A percentile compares a stretch with the other conserved stretches of the same genome.
These are phyloP conservation scores for Thaumatotibia leucotreta DNA, from an alignment of 1,140 invertebrate genomes.

Conservation along the genomic window DNA sequence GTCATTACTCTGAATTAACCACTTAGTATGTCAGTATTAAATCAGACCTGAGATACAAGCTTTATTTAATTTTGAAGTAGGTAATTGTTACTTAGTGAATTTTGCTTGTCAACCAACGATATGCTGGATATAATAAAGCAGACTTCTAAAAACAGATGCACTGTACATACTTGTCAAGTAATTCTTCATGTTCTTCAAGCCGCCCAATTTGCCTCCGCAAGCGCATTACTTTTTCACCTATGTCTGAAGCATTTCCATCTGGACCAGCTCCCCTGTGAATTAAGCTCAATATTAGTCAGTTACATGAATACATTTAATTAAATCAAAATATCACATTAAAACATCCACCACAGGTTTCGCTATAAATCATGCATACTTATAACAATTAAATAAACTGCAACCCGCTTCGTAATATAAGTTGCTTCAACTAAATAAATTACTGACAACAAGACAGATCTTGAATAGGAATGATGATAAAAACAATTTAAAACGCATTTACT, in stretches of 20 bases:
- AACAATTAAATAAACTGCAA: too few relatives aligned
- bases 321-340: too few relatives aligned
- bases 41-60: too few relatives aligned
- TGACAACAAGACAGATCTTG: not conserved
- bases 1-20: too few relatives aligned
- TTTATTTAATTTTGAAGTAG: too few relatives aligned
- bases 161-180: slow-evolving; percentile 80
- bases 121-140: not conserved
- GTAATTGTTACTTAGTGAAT: too few relatives aligned
- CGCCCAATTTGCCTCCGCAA: slow-evolving; percentile 88
- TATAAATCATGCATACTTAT: too few relatives aligned
- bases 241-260: slow-evolving; percentile 87
- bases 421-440: not conserved
- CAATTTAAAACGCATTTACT: slow-evolving; percentile 31
- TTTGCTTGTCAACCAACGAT: not conserved
- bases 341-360: too few relatives aligned
- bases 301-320: too few relatives aligned
- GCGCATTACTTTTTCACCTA: slow-evolving; percentile 82
- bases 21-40: too few relatives aligned
- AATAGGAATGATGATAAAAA: not conserved
- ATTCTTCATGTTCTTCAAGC: slow-evolving; percentile 87
- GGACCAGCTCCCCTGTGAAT: slow-evolving; percentile 85
- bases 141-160: not conserved
- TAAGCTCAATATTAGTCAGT: not conserved
- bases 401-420: too few relatives aligned